Evolutionary conservation across 2,797 vertebrate species (phyloP).

Genomic region (Naso thynnoides): DNA sequence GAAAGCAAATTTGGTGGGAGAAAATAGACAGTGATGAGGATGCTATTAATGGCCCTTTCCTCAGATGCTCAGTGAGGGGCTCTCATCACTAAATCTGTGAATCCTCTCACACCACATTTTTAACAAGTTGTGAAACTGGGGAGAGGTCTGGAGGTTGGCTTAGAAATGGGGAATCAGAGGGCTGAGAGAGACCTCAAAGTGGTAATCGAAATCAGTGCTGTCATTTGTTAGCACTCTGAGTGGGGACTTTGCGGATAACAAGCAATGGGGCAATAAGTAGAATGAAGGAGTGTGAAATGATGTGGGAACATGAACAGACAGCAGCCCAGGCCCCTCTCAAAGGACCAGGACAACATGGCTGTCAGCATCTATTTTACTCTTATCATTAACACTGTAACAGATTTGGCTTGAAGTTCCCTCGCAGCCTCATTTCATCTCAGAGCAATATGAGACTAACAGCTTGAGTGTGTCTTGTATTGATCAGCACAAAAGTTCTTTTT

Average conservation of each 20-base stretch:
- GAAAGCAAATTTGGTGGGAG: constrained; percentile 20
- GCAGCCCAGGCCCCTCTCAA: constrained; percentile 64
- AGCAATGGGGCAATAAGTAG: constrained; percentile 72
- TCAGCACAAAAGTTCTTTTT: background rate
- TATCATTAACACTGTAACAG: constrained; percentile 60
- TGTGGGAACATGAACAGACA: constrained; percentile 75
- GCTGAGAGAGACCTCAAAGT: constrained; percentile 65
- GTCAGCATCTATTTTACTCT: constrained; percentile 73
- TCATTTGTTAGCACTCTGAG: constrained; percentile 69
- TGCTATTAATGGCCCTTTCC: constrained; percentile 42
- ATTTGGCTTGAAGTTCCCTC: constrained; percentile 31
- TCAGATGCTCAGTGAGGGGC: constrained; percentile 27
- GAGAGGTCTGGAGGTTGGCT: constrained; percentile 45
- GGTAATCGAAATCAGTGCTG: constrained; percentile 74
- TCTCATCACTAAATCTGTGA: constrained; percentile 50
- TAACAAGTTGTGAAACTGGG: constrained; percentile 44
- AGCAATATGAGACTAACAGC: constrained; percentile 21
- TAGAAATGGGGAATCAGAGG: constrained; percentile 15
- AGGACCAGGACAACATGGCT: constrained; percentile 69
- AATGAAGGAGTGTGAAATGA: constrained; percentile 78
- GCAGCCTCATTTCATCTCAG: constrained; percentile 50
- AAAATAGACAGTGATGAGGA: constrained; percentile 16
- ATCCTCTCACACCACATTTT: constrained; percentile 41
- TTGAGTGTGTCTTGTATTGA: constrained; percentile 3
- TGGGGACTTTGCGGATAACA: constrained; percentile 64